phyloP scores from a whole-genome alignment of 2,888 invertebrate species.

The Tenthredo livida region DNA sequence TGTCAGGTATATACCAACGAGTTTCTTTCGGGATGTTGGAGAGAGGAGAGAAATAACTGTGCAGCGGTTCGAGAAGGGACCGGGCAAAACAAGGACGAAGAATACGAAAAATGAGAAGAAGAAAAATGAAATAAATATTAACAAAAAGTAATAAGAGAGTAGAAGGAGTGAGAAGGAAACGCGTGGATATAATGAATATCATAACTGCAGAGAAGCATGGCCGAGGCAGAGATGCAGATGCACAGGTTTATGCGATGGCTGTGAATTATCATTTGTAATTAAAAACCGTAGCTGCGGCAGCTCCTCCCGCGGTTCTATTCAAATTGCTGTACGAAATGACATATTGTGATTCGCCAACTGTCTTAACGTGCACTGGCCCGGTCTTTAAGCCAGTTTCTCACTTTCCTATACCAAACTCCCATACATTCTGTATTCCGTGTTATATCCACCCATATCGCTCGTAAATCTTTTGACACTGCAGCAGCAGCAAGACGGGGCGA shows the following conservation, averaged over 20 bases:
- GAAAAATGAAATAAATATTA: not conserved
- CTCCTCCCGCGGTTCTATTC: constrained; percentile 32
- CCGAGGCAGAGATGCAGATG: not conserved
- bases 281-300: constrained; percentile 28
- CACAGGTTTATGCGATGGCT: not conserved
- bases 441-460: constrained; percentile 23
- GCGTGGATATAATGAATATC: constrained; percentile 18
- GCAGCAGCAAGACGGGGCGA: not conserved
- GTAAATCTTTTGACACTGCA: constrained; percentile 24
- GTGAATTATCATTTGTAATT: constrained; percentile 45
- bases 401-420: not conserved
- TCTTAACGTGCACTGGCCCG: not conserved
- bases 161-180: constrained; percentile 24
- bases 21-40: not conserved
- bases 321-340: constrained; percentile 35
- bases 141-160: not conserved
- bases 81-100: not conserved
- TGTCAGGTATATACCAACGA: constrained; percentile 66
- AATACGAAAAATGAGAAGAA: not conserved
- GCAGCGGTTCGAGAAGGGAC: not conserved
- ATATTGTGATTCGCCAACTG: constrained; percentile 11
- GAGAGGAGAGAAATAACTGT: constrained; percentile 17
- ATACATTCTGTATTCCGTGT: constrained; percentile 20
- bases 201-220: not conserved
- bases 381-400: constrained; percentile 19